phyloP scores from a whole-genome alignment of 1,140 invertebrate species.

The Anastrepha obliqua region DNA sequence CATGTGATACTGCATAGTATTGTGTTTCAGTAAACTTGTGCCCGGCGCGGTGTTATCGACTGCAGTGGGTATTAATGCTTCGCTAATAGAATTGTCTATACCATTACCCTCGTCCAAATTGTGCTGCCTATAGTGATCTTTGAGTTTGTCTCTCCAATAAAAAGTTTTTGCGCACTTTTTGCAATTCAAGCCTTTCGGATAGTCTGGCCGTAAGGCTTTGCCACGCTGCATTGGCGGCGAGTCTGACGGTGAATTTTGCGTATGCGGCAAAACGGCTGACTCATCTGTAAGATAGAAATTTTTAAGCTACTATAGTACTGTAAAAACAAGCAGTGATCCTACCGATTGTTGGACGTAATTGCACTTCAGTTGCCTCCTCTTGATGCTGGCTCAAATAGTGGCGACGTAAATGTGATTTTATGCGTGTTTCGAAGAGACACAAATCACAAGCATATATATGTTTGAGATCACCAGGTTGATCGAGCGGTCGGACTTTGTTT shows the following conservation, averaged over 20 bases:
- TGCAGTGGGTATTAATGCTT: neutral
- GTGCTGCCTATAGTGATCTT: constrained; percentile 57
- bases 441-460: constrained; percentile 65
- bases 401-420: constrained; percentile 55
- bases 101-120: constrained; percentile 4
- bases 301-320: neutral
- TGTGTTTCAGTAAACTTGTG: constrained; percentile 50
- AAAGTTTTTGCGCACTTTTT: constrained; percentile 56
- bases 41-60: neutral
- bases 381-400: constrained; percentile 65
- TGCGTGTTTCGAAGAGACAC: constrained; percentile 66
- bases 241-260: neutral
- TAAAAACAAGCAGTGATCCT: neutral
- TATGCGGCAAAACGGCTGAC: neutral
- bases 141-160: constrained; percentile 55
- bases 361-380: constrained; percentile 64
- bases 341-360: constrained; percentile 65
- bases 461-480: constrained; percentile 43
- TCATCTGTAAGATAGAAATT: constrained; percentile 16
- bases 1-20: neutral
- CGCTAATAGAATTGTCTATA: neutral
- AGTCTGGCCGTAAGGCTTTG: constrained; percentile 43
- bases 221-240: neutral
- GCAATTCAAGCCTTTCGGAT: constrained; percentile 56
- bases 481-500: constrained; percentile 46